A percentile compares a stretch with the other conserved stretches of the same genome.
phyloP scores from a whole-genome alignment of 2,888 invertebrate species.

The Nudaria mundana region DNA sequence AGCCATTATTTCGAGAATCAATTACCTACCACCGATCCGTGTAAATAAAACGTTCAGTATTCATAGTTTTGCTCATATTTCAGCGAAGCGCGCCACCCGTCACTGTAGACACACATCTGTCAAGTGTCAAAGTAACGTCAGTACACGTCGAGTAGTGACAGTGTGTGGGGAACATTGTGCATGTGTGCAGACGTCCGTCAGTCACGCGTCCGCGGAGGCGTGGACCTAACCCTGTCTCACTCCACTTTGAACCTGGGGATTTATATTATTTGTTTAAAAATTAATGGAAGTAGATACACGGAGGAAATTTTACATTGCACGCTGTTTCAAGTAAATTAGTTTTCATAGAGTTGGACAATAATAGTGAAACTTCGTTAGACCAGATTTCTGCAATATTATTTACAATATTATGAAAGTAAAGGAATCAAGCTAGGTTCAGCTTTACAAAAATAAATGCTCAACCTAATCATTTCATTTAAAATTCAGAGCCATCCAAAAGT shows the following conservation, averaged over 20 bases:
- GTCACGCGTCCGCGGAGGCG: constrained; percentile 58
- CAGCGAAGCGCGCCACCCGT: constrained; percentile 27
- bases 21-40: constrained; percentile 23
- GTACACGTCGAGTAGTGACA: constrained; percentile 12
- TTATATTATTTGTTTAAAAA: neutral
- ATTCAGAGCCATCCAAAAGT: constrained; percentile 2
- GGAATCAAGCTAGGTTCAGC: no score
- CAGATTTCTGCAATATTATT: no score
- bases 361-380: no score
- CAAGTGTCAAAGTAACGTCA: constrained; percentile 29
- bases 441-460: no score
- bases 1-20: constrained; percentile 19
- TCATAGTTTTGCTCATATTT: constrained; percentile 34
- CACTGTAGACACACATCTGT: constrained; percentile 33
- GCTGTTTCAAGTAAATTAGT: no score
- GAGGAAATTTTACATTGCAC: no score
- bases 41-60: constrained; percentile 31
- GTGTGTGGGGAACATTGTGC: constrained; percentile 22
- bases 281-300: neutral
- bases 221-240: constrained; percentile 39
- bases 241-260: constrained; percentile 26
- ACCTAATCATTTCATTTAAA: constrained; percentile 6
- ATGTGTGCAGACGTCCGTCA: constrained; percentile 59
- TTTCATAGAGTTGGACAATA: no score
- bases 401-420: no score